Percentiles rank a stretch among this genome's conserved stretches.
These are phyloP conservation scores for Delia radicum DNA, from an alignment of 1,140 invertebrate species.

Conservation along the genomic window DNA sequence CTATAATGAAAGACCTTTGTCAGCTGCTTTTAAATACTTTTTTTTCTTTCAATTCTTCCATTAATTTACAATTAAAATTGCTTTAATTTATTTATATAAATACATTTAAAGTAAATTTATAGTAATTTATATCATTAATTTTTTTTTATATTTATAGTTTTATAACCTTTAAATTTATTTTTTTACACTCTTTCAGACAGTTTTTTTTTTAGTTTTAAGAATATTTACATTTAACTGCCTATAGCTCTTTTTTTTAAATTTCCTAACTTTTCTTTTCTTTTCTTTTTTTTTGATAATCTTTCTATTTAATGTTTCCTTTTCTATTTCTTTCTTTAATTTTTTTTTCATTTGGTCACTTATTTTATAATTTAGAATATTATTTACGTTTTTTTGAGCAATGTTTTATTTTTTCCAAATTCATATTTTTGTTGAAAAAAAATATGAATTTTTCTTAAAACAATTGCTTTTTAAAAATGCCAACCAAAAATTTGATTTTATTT, in stretches of 20 bases:
- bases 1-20: too few relatives aligned
- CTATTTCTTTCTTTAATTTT: too few relatives aligned
- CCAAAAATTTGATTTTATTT: not conserved
- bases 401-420: constrained; percentile 27
- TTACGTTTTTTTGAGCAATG: constrained; percentile 16
- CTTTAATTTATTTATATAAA: not conserved
- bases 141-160: too few relatives aligned
- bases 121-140: too few relatives aligned
- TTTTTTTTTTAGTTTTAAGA: not conserved
- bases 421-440: not conserved
- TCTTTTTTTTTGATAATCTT: not conserved
- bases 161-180: too few relatives aligned
- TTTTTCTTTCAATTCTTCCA: constrained; percentile 8
- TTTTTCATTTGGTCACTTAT: constrained; percentile 19
- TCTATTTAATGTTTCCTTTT: not conserved
- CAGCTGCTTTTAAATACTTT: not conserved
- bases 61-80: constrained; percentile 24
- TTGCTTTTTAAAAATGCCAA: constrained; percentile 16
- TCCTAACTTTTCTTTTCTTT: not conserved
- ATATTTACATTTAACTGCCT: not conserved
- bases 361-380: constrained; percentile 24
- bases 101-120: too few relatives aligned
- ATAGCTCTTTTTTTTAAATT: not conserved
- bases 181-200: too few relatives aligned
- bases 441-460: not conserved